Evolutionary conservation across 2,113 vertebrate species (phyloP), one percentile per base, ranked within the genome.

Genomic region (Macaca mulatta): DNA sequence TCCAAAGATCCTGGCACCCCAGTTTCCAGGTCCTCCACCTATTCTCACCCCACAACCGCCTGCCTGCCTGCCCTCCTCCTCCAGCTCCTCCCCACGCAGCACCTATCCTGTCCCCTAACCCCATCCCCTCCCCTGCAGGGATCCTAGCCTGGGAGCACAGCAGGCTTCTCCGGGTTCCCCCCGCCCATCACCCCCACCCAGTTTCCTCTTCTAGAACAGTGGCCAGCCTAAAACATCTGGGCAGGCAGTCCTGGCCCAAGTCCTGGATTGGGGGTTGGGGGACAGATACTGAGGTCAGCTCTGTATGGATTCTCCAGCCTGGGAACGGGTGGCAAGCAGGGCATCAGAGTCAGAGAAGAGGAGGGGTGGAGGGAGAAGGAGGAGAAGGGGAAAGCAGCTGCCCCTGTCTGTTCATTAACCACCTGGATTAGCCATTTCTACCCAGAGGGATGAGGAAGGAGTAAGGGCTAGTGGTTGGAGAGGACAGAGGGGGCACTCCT

Each of bases 171-270:
- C 79, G 13, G 11, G 20, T 23, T 52, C 20, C 55, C 64, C 48
- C 67, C 48, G 57, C 48, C 67, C 2, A 27, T 0, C 77, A 55
- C n/a, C 57, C 57, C 50, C 72, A 72, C 67, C 52, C 72, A 16
- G 96, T 96, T 98, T 98, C 98, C 98, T 99, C 97, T 98, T 93
- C 90, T 90, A 98, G 96, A 93, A 97, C 97, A 98, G 94, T 25
- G 77, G 55, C 78, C 96, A 97, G 96, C 97, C 98, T 98, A 97
- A 98, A 98, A 98, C 98, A 98, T 98, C 98, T 99, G 98, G 93
- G 92, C 89, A 48, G 97, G 94, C 98, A 98, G 97, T 95, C 92
- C 72, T 94, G 52, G 93, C 97, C 92, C 90, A 57, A 75, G 85
- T 85, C 97, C 97, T 59, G 43, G 79, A 59, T 2, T n/a, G 79